A percentile compares a stretch with the other conserved stretches of the same genome.
Evolutionary conservation across 2,113 vertebrate genomes (phyloP).

Genomic region (Gallinago media): DNA sequence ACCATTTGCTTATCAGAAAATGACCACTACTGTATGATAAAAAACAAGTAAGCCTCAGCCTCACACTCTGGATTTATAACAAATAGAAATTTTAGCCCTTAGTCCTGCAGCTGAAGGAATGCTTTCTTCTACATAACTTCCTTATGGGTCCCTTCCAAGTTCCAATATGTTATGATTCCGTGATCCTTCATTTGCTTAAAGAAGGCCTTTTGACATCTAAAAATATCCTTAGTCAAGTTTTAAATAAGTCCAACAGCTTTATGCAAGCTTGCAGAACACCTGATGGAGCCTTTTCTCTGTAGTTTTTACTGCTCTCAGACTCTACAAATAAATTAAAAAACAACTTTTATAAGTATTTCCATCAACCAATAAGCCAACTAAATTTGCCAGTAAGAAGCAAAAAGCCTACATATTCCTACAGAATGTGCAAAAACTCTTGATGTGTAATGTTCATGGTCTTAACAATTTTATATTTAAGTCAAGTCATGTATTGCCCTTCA

Average conservation of each 20-base stretch:
- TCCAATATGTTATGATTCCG: background rate
- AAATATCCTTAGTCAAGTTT: background rate
- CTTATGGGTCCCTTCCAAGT: background rate
- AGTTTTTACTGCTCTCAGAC: background rate
- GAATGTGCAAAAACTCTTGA: background rate
- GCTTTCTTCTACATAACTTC: background rate
- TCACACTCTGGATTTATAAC: background rate
- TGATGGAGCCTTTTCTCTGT: background rate
- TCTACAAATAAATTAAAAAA: background rate
- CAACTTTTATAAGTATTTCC: background rate
- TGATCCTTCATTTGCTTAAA: background rate
- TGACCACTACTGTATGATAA: background rate
- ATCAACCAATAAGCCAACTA: background rate
- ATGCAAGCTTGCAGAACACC: background rate
- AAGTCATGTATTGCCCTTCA: background rate
- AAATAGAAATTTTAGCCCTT: background rate
- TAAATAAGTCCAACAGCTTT: background rate
- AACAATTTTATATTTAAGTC: background rate
- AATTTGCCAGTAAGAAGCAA: background rate
- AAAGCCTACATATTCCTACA: background rate
- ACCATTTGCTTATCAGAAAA: background rate
- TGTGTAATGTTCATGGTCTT: background rate
- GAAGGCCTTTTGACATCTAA: background rate
- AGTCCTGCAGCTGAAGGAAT: background rate
- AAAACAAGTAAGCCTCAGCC: background rate